Base-by-base conservation (phyloP, 2,888 invertebrate genomes). In the Copidosoma aretas region DNA sequence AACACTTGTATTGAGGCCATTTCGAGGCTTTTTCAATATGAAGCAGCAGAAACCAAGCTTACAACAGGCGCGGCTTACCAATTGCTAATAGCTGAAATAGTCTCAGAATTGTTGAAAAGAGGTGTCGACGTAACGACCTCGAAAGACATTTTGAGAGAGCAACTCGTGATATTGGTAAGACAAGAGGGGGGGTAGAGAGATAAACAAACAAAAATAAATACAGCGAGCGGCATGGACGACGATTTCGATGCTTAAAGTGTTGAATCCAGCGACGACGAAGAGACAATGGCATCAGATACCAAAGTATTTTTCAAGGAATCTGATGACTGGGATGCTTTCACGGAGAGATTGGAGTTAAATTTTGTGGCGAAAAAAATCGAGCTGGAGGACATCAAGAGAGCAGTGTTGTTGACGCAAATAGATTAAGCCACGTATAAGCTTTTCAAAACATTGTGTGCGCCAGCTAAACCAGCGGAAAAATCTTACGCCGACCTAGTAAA, bases 381-480 rank as follows among this genome's bases (percentile, higher is more conserved):
- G 56, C 19, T 64, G 22, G 25, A 53, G 3, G 68, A 59, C n/a
- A 68, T 62, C 59, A 61, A 68, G 43, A 61, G 59, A 61, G 72
- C 72, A 10, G 56, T 46, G 32, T 39, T 70, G 51, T 12, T 72
- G 43, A 72, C 68, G 56, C 60, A 66, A 41, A 14, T 70, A 17
- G 70, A 72, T 49, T 70, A 70, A 46, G 70, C 25, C 14, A 64
- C 68, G 14, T 72, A 68, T 15, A 68, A 66, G 32, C 68, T 72
- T 10, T 25, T 70, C 22, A 68, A 60, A 22, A 49, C 52, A 10
- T 39, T 72, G 25, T 70, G 66, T 17, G 68, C 68, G 49, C 70
- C 70, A 10, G 61, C 43, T 21, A 70, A 72, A 51, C 66, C 68
- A 41, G 15, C 64, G 1, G 46, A 19, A 22, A 69, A 72, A 49